phyloP scores from a whole-genome alignment of 2,797 vertebrate species.

The Helicolenus hilgendorfi region DNA sequence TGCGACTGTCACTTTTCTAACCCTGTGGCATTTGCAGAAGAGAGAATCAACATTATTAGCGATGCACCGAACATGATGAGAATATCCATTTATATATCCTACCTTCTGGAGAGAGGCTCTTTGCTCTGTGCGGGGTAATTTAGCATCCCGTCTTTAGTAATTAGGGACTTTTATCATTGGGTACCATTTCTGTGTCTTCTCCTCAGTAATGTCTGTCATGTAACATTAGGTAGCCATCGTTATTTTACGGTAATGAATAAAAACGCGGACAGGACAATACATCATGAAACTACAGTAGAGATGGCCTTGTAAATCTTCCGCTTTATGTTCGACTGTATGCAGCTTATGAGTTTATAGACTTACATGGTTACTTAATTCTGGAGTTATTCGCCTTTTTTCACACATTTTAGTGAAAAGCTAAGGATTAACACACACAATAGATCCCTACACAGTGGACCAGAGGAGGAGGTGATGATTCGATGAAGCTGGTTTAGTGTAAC shows the following conservation, averaged over 20 bases:
- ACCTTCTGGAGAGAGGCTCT: not conserved
- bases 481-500: not conserved
- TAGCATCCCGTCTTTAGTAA: not conserved
- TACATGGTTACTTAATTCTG: not conserved
- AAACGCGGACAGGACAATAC: not conserved
- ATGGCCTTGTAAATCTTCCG: not conserved
- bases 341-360: not conserved
- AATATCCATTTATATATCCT: conserved; percentile 12
- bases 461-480: not conserved
- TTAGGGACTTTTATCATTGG: not conserved
- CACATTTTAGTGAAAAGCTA: not conserved
- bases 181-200: not conserved
- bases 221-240: not conserved
- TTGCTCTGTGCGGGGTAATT: not conserved
- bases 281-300: not conserved
- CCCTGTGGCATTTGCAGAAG: conserved; percentile 53
- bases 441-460: not conserved
- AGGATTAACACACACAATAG: not conserved
- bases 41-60: conserved; percentile 11
- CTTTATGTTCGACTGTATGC: not conserved
- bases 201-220: conserved; percentile 1
- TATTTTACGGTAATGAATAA: not conserved
- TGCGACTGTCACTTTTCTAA: conserved; percentile 29
- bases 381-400: not conserved
- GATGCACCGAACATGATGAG: not conserved